Conservation (phyloP, 2,113 vertebrate species). For the Psettodes erumei region DNA sequence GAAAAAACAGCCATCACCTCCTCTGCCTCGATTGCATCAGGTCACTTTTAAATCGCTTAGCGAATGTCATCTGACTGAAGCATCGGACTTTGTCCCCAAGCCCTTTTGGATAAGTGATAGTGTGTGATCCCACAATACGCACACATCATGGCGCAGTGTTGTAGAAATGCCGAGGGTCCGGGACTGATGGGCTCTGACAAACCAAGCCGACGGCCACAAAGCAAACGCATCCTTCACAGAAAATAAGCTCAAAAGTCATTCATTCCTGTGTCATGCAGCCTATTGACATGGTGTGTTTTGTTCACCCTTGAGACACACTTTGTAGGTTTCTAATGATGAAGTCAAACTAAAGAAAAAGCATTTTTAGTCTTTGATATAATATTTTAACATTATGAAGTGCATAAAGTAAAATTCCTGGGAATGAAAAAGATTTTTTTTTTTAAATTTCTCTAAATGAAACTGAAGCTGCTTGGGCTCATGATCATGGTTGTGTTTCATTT, state of each 20-base stretch:
- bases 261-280: slow-evolving; percentile 35
- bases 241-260: slow-evolving; percentile 38
- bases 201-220: neutral
- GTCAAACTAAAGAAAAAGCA: slow-evolving; percentile 20
- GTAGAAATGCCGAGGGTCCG: neutral
- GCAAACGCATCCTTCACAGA: slow-evolving; percentile 33
- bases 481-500: neutral
- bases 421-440: neutral
- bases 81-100: neutral
- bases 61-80: slow-evolving; percentile 23
- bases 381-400: slow-evolving; percentile 4
- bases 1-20: neutral
- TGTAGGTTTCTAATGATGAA: slow-evolving; percentile 29
- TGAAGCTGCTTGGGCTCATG: neutral
- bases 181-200: slow-evolving; percentile 52
- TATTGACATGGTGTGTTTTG: slow-evolving; percentile 36
- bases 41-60: slow-evolving; percentile 4
- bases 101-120: slow-evolving; percentile 10
- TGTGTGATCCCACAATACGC: neutral
- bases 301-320: slow-evolving; percentile 14
- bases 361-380: neutral
- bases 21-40: neutral
- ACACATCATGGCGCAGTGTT: neutral
- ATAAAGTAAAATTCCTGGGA: neutral
- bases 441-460: neutral